These are phyloP conservation scores for Ellobium chinense DNA, from an alignment of 2,888 invertebrate species.

Conservation along the genomic window DNA sequence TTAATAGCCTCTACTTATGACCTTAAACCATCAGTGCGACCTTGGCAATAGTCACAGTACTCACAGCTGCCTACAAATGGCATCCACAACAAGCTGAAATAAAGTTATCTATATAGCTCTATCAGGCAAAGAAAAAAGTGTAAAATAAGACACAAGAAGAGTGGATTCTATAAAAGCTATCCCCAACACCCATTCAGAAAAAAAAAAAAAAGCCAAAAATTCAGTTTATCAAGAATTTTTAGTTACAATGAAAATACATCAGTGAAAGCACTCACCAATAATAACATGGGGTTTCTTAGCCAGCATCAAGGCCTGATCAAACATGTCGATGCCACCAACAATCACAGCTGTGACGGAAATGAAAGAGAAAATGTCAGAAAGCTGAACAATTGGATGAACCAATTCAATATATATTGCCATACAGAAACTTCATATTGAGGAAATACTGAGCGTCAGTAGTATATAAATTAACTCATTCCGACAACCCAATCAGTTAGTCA, in stretches of 20 bases:
- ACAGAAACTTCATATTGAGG: not conserved
- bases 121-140: not conserved
- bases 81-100: too few species aligned
- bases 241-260: not conserved
- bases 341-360: conserved; percentile 90
- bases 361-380: too few species aligned
- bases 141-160: not conserved
- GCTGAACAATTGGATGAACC: not conserved
- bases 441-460: not conserved
- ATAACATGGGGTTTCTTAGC: conserved; percentile 98
- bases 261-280: conserved; percentile 83
- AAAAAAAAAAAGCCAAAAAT: not conserved
- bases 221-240: not conserved
- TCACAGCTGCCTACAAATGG: too few species aligned
- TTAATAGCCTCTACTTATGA: too few species aligned
- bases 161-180: too few species aligned
- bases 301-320: conserved; percentile 92
- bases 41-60: too few species aligned
- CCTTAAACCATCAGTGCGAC: too few species aligned
- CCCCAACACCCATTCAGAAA: too few species aligned
- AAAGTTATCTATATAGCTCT: too few species aligned
- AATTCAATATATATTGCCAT: not conserved
- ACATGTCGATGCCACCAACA: conserved; percentile 99
- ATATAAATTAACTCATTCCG: not conserved
- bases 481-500: too few species aligned